phyloP scores from a whole-genome alignment of 2,113 vertebrate genomes.

The Pteronura brasiliensis region DNA sequence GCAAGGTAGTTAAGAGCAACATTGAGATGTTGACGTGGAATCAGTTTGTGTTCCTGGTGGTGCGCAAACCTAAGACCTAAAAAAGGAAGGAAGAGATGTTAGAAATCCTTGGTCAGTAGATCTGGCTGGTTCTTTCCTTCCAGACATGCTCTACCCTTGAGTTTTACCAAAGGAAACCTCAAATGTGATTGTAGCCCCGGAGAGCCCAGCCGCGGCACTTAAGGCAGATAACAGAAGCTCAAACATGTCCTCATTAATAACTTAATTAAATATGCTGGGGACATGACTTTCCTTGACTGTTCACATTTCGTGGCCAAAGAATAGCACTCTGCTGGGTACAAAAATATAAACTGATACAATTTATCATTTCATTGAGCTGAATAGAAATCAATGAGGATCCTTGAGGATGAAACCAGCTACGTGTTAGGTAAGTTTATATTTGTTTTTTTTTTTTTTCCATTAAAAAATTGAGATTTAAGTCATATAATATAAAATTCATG shows the following conservation, averaged over 20 bases:
- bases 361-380: background rate
- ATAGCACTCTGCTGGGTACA: background rate
- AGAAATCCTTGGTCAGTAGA: background rate
- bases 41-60: background rate
- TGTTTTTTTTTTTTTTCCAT: background rate
- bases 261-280: background rate
- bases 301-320: background rate
- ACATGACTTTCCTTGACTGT: background rate
- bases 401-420: background rate
- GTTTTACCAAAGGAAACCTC: background rate
- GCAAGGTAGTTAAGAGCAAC: no score
- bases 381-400: background rate
- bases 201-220: background rate
- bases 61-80: background rate
- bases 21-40: no score
- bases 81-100: background rate
- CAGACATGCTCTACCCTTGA: background rate
- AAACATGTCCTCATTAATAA: background rate
- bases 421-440: background rate
- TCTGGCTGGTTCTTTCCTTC: background rate
- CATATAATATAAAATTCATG: background rate
- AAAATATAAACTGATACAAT: background rate
- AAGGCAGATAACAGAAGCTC: background rate
- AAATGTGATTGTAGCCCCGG: background rate
- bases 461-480: background rate